These are phyloP conservation scores for Spermophilus dauricus DNA, from an alignment of 2,113 vertebrate genomes.

Conservation along the genomic window DNA sequence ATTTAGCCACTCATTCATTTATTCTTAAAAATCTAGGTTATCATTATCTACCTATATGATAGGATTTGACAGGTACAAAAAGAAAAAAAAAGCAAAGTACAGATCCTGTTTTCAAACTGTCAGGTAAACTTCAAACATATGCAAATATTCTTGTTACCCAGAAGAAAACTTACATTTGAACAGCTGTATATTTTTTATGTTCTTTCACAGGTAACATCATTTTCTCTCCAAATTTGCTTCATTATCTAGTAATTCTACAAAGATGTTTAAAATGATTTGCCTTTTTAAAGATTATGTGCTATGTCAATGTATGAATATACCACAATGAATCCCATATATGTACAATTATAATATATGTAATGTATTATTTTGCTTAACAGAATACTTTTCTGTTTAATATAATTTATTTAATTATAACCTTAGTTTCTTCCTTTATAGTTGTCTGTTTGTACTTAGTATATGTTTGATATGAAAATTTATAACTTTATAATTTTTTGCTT, in stretches of 20 bases:
- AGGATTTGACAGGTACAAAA: background rate
- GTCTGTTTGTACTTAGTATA: background rate
- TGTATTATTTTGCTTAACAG: background rate
- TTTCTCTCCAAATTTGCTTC: background rate
- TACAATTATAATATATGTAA: too few relatives aligned
- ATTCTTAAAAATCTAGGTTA: background rate
- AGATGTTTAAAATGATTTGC: background rate
- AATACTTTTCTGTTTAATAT: background rate
- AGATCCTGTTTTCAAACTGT: background rate
- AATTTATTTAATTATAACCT: background rate
- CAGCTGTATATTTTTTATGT: background rate
- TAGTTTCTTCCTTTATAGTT: background rate
- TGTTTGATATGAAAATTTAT: background rate
- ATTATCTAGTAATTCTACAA: background rate
- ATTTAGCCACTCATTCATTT: background rate
- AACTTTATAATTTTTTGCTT: background rate
- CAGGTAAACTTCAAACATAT: background rate
- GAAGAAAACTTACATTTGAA: background rate
- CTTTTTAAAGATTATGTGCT: background rate
- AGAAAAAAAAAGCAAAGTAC: background rate
- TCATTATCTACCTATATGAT: background rate
- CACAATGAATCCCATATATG: too few relatives aligned
- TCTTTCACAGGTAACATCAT: background rate
- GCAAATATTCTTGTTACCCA: background rate
- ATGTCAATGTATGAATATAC: too few relatives aligned